Percentiles rank a stretch among this genome's conserved stretches.
phyloP scores from a whole-genome alignment of 2,797 vertebrate species.

The Corythornis leucogaster region DNA sequence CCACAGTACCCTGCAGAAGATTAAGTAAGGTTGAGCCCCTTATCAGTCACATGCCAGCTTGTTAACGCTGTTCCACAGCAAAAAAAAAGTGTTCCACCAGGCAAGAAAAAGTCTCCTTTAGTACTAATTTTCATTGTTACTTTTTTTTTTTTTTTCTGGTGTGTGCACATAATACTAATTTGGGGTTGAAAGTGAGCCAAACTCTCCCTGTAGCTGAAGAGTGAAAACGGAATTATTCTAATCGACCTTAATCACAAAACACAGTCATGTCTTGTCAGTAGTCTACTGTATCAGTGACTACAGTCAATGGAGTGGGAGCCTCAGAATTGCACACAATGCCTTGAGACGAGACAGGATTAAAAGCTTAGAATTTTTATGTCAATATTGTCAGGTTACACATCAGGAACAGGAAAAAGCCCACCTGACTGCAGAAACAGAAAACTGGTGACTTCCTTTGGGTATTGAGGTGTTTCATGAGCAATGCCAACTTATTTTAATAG shows the following conservation, averaged over 20 bases:
- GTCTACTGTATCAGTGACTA: neutral
- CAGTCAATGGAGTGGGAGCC: neutral
- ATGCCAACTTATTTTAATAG: accelerated
- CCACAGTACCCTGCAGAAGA: neutral
- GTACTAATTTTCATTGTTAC: neutral
- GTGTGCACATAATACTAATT: neutral
- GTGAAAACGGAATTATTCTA: neutral
- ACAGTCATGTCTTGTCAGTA: neutral
- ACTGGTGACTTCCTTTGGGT: neutral
- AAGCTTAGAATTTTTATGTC: neutral
- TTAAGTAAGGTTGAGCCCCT: neutral
- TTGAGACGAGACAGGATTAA: neutral
- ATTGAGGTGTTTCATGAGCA: neutral
- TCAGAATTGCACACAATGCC: neutral
- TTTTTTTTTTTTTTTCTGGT: too few relatives aligned
- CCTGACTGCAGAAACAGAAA: neutral
- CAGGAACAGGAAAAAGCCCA: neutral
- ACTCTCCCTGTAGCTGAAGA: accelerated
- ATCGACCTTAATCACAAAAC: neutral
- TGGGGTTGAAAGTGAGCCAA: neutral
- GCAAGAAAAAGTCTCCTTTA: neutral
- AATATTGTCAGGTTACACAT: neutral
- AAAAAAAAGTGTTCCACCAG: neutral
- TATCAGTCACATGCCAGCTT: neutral
- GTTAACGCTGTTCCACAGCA: neutral